These are phyloP conservation scores for Acrocephalus scirpaceus DNA, from an alignment of 2,797 vertebrate species.

Conservation along the genomic window DNA sequence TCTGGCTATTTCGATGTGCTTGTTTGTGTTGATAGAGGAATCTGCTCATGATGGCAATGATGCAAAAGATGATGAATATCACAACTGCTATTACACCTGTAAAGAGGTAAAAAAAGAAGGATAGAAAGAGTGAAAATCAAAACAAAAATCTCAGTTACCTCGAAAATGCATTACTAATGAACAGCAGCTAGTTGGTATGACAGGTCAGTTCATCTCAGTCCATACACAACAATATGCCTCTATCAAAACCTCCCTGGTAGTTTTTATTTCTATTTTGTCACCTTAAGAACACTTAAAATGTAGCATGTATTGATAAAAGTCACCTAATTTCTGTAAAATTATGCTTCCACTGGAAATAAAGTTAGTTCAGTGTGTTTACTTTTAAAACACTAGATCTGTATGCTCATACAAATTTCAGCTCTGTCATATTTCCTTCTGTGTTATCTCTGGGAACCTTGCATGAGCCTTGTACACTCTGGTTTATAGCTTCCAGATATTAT, in stretches of 20 bases:
- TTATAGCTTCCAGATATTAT: conserved; percentile 25
- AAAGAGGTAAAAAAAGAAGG: background rate
- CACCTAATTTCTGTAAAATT: background rate
- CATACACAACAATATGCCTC: background rate
- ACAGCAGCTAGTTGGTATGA: background rate
- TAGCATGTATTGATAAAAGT: background rate
- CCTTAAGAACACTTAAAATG: background rate
- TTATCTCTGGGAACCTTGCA: conserved; percentile 20
- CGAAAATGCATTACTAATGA: background rate
- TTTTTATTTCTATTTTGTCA: background rate
- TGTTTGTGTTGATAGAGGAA: conserved; percentile 91
- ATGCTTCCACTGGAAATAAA: background rate
- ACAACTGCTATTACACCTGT: conserved; percentile 92
- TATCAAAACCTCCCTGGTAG: background rate
- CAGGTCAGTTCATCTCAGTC: background rate
- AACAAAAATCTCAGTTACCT: background rate
- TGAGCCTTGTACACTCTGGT: background rate
- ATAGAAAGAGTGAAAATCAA: background rate
- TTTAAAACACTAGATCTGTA: background rate
- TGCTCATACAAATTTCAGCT: background rate
- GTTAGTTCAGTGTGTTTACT: background rate
- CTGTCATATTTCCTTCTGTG: background rate
- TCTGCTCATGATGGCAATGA: conserved; percentile 86
- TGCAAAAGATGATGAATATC: conserved; percentile 90
- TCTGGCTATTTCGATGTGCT: conserved; percentile 77